Conservation (phyloP, 1,140 invertebrate genomes). For the Drosophila nikananu region DNA sequence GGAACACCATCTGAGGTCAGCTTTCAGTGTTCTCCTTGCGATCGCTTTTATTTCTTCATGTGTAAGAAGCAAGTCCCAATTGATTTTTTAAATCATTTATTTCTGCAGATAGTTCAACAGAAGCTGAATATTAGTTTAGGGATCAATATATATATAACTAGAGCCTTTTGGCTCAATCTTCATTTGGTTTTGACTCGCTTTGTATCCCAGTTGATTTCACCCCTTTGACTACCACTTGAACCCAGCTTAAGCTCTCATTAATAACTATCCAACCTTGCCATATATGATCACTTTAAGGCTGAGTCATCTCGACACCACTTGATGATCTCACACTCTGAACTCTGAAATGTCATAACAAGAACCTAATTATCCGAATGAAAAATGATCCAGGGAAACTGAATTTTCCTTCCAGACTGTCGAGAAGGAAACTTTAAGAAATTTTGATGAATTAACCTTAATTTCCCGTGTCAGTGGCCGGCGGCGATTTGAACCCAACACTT, state of each 20-base stretch:
- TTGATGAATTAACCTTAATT: constrained; percentile 79
- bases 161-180: not conserved
- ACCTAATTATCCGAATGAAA: constrained; percentile 55
- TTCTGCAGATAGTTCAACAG: not conserved
- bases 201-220: not conserved
- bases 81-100: not conserved
- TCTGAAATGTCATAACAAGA: constrained; percentile 41
- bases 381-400: constrained; percentile 47
- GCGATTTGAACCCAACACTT: constrained; percentile 68
- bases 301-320: constrained; percentile 39
- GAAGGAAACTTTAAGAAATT: constrained; percentile 16
- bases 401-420: constrained; percentile 8
- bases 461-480: constrained; percentile 68
- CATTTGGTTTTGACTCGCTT: not conserved
- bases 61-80: not conserved
- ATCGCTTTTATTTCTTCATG: not conserved
- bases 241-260: constrained; percentile 36
- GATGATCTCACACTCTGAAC: constrained; percentile 32
- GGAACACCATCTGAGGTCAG: constrained; percentile 15
- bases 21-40: not conserved
- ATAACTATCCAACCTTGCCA: constrained; percentile 19
- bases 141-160: not conserved
- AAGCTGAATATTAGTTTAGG: not conserved
- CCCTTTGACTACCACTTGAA: constrained; percentile 19
- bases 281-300: constrained; percentile 18